phyloP scores from a whole-genome alignment of 2,113 vertebrate genomes.

The Aramus guarauna region DNA sequence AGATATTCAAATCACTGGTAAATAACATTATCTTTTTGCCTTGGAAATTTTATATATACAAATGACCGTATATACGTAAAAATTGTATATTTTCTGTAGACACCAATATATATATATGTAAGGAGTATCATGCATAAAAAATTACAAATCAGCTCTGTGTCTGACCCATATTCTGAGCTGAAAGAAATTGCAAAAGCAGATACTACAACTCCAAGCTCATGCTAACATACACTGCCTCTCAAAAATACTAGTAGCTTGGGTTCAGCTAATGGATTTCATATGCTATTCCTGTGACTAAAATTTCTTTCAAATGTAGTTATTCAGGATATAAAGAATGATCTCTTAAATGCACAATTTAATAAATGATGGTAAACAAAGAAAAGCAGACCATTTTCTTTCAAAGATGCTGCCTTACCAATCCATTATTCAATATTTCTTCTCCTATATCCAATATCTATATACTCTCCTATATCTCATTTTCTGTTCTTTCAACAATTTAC shows the following conservation, averaged over 20 bases:
- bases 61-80: neutral
- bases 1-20: neutral
- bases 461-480: neutral
- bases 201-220: neutral
- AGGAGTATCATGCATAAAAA: neutral
- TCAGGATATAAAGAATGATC: neutral
- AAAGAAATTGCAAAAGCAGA: neutral
- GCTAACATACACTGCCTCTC: neutral
- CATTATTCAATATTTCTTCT: neutral
- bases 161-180: neutral
- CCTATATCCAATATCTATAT: neutral
- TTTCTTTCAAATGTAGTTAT: neutral
- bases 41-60: neutral
- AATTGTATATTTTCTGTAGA: neutral
- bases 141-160: neutral
- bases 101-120: neutral
- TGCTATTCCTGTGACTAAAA: neutral
- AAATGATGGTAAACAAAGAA: neutral
- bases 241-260: neutral
- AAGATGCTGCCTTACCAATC: neutral
- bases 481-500: neutral
- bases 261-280: neutral
- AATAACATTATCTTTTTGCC: neutral
- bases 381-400: neutral
- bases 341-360: neutral